Conservation (phyloP, 2,797 vertebrate genomes). For the Rhodeus uyekii region DNA sequence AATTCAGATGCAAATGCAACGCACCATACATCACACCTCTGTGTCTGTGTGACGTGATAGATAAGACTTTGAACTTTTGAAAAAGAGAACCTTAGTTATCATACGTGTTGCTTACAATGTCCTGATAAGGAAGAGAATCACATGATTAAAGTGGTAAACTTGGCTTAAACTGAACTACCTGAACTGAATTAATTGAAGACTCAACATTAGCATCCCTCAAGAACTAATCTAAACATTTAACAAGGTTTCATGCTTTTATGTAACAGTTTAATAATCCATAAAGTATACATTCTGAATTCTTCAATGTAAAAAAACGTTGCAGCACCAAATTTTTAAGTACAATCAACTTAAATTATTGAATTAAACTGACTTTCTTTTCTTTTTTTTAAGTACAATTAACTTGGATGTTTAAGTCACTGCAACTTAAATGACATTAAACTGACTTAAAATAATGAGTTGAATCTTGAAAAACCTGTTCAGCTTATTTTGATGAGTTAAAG, state of each 20-base stretch:
- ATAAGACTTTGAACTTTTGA: neutral
- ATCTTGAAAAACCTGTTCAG: no score
- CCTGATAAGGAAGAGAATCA: slow-evolving; percentile 10
- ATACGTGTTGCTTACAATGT: neutral
- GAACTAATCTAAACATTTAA: neutral
- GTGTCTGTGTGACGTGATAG: neutral
- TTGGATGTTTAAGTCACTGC: no score
- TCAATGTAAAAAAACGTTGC: no score
- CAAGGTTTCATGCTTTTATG: neutral
- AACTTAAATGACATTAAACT: no score
- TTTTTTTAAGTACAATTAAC: no score
- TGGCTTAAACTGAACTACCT: neutral
- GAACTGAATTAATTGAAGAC: neutral
- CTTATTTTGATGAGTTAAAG: no score
- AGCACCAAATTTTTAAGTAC: no score
- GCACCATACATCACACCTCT: neutral
- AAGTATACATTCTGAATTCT: neutral
- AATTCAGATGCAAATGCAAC: slow-evolving; percentile 1
- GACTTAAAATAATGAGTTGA: no score
- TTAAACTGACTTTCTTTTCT: no score
- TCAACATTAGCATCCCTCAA: neutral
- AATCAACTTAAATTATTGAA: no score
- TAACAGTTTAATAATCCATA: neutral
- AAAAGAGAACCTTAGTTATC: slow-evolving; percentile 2
- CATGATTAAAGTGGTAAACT: neutral